Evolutionary conservation across 2,113 vertebrate species (phyloP), one percentile per base, ranked within the genome.

Genomic region (Danio rerio): DNA sequence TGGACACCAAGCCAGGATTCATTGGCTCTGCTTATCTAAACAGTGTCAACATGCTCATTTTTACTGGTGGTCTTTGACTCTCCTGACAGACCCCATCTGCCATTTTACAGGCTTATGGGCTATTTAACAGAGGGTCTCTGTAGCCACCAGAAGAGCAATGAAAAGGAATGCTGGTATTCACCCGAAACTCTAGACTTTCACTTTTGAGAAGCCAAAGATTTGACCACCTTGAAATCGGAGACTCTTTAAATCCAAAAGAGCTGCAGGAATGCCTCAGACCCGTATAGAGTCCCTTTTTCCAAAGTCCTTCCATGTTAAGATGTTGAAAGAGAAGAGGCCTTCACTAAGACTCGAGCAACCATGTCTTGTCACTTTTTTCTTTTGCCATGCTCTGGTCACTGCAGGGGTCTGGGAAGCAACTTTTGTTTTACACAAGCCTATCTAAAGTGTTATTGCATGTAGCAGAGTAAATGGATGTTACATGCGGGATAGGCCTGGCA

Each of bases 71-170:
- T 83, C 81, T 78, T 62, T 78, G 78, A 61, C 50, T 49, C 58
- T 86, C 85, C 63, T 83, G 85, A 86, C 81, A 83, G 72, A 77
- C 63, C 73, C 85, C 85, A 83, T 86, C 77, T 86, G 85, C 85
- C 78, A 81, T 83, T 86, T 86, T 86, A 86, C 78, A 81, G 65
- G 78, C 81, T 59, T 72, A 81, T 72, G 71, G 81, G 72, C 81
- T 77, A 81, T 78, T 83, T 81, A 86, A 81, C 73, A 81, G 78
- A 86, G 76, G 21, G 71, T 79, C 80, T 76, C 77, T 83, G 78
- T 83, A 81, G 82, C 85, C 73, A 81, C 80, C 55, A 80, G 61
- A 71, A n/a, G 21, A 83, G 78, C 81, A 78, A 83, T 86, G 78
- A 86, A 86, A 86, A 50, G 50, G 65, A 59, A 86, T 71, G 78